Evolutionary conservation across 2,113 vertebrate genomes (phyloP).

Genomic region (Paradoxurus hermaphroditus): DNA sequence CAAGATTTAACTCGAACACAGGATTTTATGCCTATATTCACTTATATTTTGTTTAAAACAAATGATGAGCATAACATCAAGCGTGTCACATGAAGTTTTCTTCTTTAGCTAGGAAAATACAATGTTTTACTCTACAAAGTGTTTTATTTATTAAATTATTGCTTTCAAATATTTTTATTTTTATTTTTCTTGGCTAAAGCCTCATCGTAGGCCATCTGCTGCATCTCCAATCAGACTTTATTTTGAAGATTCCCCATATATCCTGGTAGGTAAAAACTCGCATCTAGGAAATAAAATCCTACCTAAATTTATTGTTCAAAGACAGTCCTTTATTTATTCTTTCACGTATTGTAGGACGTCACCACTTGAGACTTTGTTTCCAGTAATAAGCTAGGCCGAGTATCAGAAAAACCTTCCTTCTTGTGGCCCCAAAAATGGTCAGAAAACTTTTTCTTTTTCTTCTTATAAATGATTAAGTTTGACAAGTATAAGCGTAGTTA

Average conservation of each 20-base stretch:
- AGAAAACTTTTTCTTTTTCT: neutral
- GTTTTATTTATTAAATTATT: neutral
- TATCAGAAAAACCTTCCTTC: neutral
- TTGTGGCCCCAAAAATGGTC: fast-evolving
- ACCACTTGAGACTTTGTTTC: neutral
- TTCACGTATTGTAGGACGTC: neutral
- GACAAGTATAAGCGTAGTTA: neutral
- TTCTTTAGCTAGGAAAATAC: neutral
- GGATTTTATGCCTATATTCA: neutral
- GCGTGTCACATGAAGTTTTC: neutral
- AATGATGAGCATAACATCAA: neutral
- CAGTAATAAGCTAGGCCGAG: neutral
- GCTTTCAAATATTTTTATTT: neutral
- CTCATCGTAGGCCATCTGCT: neutral
- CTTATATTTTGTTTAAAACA: neutral
- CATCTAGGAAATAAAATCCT: neutral
- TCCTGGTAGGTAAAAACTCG: neutral
- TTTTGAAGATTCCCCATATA: neutral
- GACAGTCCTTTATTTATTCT: neutral
- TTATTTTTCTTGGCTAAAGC: neutral
- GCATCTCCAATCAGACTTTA: neutral
- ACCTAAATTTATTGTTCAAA: neutral
- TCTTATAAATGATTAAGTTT: neutral
- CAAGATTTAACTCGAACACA: neutral
- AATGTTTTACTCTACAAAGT: neutral